Evolutionary conservation across 2,888 invertebrate genomes (phyloP).

Genomic region (Chironomus tentans): DNA sequence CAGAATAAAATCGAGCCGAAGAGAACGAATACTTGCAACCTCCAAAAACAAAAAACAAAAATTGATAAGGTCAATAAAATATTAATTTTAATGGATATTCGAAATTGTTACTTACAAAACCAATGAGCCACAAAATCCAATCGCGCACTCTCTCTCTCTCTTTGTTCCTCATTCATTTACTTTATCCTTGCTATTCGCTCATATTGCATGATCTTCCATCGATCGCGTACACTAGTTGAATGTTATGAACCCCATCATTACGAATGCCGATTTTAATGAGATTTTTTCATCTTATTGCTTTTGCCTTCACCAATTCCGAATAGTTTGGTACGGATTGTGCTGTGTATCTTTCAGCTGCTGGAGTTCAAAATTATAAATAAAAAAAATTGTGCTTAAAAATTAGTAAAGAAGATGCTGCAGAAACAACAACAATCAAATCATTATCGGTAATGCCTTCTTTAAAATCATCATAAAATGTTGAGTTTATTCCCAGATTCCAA

Average conservation of each 20-base stretch:
- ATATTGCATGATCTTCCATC: not conserved
- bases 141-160: not conserved
- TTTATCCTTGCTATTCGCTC: not conserved
- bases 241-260: constrained; percentile 11
- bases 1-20: not conserved
- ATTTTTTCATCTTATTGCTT: constrained; percentile 4
- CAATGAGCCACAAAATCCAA: not conserved
- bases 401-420: not conserved
- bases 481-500: not conserved
- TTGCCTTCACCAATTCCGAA: not conserved
- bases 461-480: not conserved
- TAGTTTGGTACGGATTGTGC: not conserved
- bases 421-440: not conserved
- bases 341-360: not conserved
- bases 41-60: not conserved
- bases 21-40: not conserved
- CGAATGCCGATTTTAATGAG: constrained; percentile 16
- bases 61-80: constrained; percentile 21
- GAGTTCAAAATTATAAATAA: not conserved
- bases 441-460: constrained; percentile 6
- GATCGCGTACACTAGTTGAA: not conserved
- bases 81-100: constrained; percentile 6
- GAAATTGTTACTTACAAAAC: not conserved
- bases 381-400: not conserved
- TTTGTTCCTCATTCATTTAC: not conserved